Base-by-base conservation (phyloP, 1,140 invertebrate genomes). In the Eriocheir sinensis region DNA sequence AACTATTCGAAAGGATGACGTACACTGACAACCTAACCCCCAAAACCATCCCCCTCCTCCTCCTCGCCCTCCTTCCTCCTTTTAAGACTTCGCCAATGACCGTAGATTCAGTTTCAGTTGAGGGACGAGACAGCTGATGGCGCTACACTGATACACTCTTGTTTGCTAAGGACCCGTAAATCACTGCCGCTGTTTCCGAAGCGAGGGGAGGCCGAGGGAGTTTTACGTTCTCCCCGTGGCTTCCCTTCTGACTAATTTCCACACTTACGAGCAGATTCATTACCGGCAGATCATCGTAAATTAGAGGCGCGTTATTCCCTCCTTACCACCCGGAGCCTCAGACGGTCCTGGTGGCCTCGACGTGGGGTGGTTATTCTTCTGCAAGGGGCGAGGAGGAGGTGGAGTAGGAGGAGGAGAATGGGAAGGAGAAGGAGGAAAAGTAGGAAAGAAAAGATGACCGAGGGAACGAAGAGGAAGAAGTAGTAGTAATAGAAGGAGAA, bases 161-260 rank as follows among this genome's bases (percentile, higher is more conserved):
- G 53, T 89, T 89, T 89, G 32, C 88, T 89, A 89, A 89, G 48
- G 44, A 32, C 27, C 21, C 41, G 41, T 89, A 89, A 89, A 89
- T 89, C 88, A 88, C 85, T 3, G 8, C n/a, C 2, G n/a, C 85
- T 88, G 85, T 41, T 88, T 88, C 38, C 85, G 38, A 88, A 40
- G 17, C 21, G 60, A 72, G 60, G 60, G 60, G 60, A 72, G 60
- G 60, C 60, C 60, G 27, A 1, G 60, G 12, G 21, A n/a, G 17
- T 72, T n/a, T 21, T 72, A n/a, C n/a, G 60, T n/a, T 72, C 60
- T n/a, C 6, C 60, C 60, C n/a, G 60, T 72, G 60, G 60, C n/a
- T 72, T 72, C 17, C 60, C n/a, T 72, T 72, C 60, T 72, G 60
- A 72, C 60, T 72, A 72, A 72, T 72, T 72, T 72, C 27, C 27